Base-by-base conservation (phyloP, 2,113 vertebrate genomes). In the Galemys pyrenaicus region DNA sequence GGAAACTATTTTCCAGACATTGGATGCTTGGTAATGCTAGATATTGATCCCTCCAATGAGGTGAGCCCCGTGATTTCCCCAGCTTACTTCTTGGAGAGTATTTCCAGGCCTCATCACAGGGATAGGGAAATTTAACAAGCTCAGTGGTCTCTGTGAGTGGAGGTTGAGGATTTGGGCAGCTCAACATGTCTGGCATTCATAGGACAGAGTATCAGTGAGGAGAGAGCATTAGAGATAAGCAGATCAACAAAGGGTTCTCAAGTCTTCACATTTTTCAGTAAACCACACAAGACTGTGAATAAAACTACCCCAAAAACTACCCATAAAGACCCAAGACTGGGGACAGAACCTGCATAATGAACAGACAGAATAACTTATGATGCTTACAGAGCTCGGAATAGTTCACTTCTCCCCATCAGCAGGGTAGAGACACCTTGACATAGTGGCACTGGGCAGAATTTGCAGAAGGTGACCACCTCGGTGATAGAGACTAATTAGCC, bases 261-360 rank as follows among this genome's bases (percentile, higher is more conserved):
- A 44, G 37, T 16, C 70, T 9, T 39, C 11, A 37, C 35, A 9
- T 68, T 49, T 19, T 13, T 86, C 73, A 70, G 58, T 19, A 75
- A 65, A 54, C 44, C 30, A 41, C 56, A 9, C 0, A 2, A 32
- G 41, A 28, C 35, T 44, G n/a, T n/a, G n/a, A n/a, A n/a, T n/a
- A n/a, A n/a, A n/a, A n/a, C n/a, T n/a, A n/a, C n/a, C n/a, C n/a
- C n/a, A n/a, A n/a, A n/a, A n/a, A n/a, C n/a, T n/a, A n/a, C n/a
- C n/a, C n/a, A n/a, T n/a, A n/a, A n/a, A n/a, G n/a, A n/a, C 56
- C 13, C 0, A 2, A 32, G 41, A 28, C 35, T 44, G n/a, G 41
- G 51, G 26, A 37, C 3, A 35, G 41, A 41, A 28, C 54, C 35
- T 41, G 62, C 4, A 0, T 13, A 70, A 35, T 9, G 37, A 62